Conservation (phyloP, 2,797 vertebrate species). For the Macrochelys suwanniensis region DNA sequence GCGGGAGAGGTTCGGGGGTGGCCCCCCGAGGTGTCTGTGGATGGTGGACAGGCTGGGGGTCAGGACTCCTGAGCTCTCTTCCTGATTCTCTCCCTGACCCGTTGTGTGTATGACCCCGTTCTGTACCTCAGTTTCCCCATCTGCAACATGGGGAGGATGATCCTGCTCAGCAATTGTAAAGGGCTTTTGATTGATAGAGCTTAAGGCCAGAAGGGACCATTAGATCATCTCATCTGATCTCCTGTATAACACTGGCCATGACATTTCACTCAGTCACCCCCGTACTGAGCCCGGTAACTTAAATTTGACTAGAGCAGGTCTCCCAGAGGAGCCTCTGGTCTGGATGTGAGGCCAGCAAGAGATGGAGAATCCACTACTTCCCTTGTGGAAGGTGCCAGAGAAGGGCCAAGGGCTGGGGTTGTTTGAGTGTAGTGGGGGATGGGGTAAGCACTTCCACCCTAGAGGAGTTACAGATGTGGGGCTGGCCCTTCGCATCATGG, state of each 20-base stretch:
- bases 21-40: neutral
- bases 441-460: neutral
- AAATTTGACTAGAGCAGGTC: neutral
- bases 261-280: neutral
- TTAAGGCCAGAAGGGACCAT: neutral
- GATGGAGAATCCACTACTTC: neutral
- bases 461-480: neutral
- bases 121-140: neutral
- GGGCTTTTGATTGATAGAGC: neutral
- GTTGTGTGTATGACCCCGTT: neutral
- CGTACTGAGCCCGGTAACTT: neutral
- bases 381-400: neutral
- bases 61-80: neutral
- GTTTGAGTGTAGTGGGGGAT: neutral
- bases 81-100: neutral
- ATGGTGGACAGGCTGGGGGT: neutral
- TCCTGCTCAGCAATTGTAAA: neutral
- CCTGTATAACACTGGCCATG: neutral
- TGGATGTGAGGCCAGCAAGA: neutral
- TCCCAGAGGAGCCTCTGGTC: neutral
- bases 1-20: neutral
- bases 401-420: neutral
- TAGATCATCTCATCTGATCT: neutral
- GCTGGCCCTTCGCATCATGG: neutral
- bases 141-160: neutral